phyloP scores from a whole-genome alignment of 1,140 invertebrate genomes.

The Drepana arcuata region DNA sequence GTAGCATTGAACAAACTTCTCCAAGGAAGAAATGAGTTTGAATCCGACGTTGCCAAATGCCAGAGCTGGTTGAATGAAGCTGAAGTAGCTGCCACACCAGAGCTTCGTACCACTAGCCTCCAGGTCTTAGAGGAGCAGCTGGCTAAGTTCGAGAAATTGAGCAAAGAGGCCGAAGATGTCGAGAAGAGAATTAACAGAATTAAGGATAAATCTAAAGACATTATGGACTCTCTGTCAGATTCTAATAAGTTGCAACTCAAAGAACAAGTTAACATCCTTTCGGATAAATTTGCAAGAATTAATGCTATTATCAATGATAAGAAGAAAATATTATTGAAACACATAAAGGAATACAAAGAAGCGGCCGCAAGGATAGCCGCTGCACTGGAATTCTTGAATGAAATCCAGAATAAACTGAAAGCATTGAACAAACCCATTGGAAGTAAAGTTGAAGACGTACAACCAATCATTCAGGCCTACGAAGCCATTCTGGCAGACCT shows the following conservation, averaged over 20 bases:
- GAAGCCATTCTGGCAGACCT: slow-evolving; percentile 86
- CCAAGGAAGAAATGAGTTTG: slow-evolving; percentile 83
- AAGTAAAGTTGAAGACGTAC: slow-evolving; percentile 86
- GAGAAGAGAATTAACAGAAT: slow-evolving; percentile 81
- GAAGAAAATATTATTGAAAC: slow-evolving; percentile 78
- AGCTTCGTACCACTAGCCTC: slow-evolving; percentile 82
- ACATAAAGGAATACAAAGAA: slow-evolving; percentile 84
- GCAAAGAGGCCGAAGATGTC: slow-evolving; percentile 81
- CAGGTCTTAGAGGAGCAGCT: slow-evolving; percentile 89
- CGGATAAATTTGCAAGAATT: slow-evolving; percentile 82
- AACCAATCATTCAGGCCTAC: slow-evolving; percentile 82
- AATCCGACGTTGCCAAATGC: slow-evolving; percentile 84
- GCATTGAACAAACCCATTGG: slow-evolving; percentile 89
- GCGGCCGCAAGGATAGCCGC: slow-evolving; percentile 84
- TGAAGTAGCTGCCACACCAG: slow-evolving; percentile 86
- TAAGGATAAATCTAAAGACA: slow-evolving; percentile 83
- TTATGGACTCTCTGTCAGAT: slow-evolving; percentile 86
- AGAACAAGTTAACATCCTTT: slow-evolving; percentile 83
- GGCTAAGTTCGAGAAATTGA: slow-evolving; percentile 85
- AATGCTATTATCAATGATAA: slow-evolving; percentile 83
- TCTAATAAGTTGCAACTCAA: slow-evolving; percentile 86
- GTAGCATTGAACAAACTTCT: slow-evolving; percentile 81
- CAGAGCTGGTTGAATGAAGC: slow-evolving; percentile 90
- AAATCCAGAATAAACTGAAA: slow-evolving; percentile 87
- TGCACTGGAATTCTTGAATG: slow-evolving; percentile 83